Evolutionary conservation across 2,888 invertebrate genomes (phyloP).

Genomic region (Ectropis crepuscularia): DNA sequence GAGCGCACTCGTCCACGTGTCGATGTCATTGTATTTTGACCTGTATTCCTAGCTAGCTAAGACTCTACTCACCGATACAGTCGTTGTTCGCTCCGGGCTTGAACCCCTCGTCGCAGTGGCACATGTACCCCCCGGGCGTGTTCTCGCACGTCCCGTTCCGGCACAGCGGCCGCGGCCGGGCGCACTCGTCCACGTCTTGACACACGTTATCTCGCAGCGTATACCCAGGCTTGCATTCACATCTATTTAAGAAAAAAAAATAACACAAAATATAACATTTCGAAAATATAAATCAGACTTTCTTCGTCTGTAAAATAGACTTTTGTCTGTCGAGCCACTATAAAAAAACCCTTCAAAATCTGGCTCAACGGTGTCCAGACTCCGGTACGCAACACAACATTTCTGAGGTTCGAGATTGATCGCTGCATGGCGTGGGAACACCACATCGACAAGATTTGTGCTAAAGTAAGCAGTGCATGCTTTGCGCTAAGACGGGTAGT

Average conservation of each 20-base stretch:
- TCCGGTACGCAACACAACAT: no score
- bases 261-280: background rate
- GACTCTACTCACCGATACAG: conserved; percentile 86
- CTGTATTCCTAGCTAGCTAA: background rate
- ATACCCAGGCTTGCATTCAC: conserved; percentile 91
- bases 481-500: no score
- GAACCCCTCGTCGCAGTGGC: conserved; percentile 91
- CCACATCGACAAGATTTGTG: no score
- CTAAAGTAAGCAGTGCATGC: no score
- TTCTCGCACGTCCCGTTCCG: conserved; percentile 92
- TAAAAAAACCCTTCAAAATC: no score
- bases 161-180: conserved; percentile 88
- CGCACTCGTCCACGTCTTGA: conserved; percentile 90
- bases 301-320: no score
- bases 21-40: background rate
- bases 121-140: conserved; percentile 88
- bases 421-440: no score
- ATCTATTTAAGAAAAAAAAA: conserved; percentile 64
- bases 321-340: no score
- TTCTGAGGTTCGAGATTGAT: no score
- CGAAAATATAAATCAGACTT: no score
- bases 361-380: no score
- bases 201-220: conserved; percentile 86
- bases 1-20: conserved; percentile 88
- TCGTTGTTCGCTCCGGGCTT: conserved; percentile 91